phyloP scores from a whole-genome alignment of 2,113 vertebrate genomes.

The Cromileptes altivelis region DNA sequence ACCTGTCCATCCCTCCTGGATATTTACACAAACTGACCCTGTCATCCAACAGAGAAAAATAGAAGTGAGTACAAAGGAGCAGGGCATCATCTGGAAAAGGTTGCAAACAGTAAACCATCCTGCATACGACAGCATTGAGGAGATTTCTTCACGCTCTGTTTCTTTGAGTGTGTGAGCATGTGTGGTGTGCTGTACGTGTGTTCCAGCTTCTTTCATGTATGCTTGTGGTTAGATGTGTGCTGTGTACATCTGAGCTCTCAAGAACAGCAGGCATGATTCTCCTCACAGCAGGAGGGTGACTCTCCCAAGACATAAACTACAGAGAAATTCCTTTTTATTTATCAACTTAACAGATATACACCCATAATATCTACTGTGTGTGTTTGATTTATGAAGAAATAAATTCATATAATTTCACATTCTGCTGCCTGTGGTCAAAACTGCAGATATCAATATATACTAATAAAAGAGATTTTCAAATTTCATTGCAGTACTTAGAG shows the following conservation, averaged over 20 bases:
- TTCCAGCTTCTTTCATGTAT: slow-evolving; percentile 39
- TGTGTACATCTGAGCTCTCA: slow-evolving; percentile 44
- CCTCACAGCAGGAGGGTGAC: background rate
- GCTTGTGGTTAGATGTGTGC: slow-evolving; percentile 9
- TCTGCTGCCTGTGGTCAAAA: background rate
- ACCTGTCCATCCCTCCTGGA: background rate
- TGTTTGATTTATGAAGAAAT: background rate
- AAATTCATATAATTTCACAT: slow-evolving; percentile 1
- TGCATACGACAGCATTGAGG: slow-evolving; percentile 28
- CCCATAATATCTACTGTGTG: background rate
- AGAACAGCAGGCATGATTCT: slow-evolving; percentile 25
- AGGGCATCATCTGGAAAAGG: slow-evolving; percentile 11
- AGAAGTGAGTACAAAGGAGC: background rate
- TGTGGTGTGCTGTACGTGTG: background rate
- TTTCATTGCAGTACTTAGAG: background rate
- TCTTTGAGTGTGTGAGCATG: slow-evolving; percentile 41
- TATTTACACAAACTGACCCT: background rate
- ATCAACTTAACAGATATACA: background rate
- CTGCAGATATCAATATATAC: background rate
- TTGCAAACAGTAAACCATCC: slow-evolving; percentile 29
- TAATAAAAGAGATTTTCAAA: background rate
- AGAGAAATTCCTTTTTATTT: background rate
- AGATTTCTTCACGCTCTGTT: slow-evolving; percentile 69
- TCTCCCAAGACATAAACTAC: background rate
- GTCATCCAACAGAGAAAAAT: background rate